Percentiles rank a stretch among this genome's conserved stretches.
phyloP scores from a whole-genome alignment of 2,888 invertebrate species.

The Prostheceraeus crozeri region DNA sequence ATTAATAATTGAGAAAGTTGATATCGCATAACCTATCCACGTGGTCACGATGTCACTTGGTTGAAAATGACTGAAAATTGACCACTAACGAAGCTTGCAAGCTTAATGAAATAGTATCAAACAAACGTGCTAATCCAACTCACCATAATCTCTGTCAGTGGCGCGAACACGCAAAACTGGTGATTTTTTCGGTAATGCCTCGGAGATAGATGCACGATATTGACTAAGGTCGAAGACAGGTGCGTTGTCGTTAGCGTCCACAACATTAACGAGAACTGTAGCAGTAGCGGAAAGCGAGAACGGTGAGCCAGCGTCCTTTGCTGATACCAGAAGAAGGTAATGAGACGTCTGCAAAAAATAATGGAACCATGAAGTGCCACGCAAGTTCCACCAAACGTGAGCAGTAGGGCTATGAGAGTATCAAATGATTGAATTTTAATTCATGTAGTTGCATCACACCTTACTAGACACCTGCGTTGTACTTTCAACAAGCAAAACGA shows the following conservation, averaged over 20 bases:
- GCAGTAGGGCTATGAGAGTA: too few species aligned
- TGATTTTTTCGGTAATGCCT: neutral
- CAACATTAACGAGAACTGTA: slow-evolving; percentile 11
- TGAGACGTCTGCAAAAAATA: slow-evolving; percentile 1
- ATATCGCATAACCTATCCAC: too few species aligned
- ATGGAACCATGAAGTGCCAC: neutral
- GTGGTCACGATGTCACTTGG: too few species aligned
- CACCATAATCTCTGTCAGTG: neutral
- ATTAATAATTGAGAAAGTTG: too few species aligned
- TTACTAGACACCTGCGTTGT: too few species aligned
- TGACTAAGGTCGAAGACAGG: slow-evolving; percentile 8
- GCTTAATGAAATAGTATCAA: too few species aligned
- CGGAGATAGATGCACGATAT: neutral
- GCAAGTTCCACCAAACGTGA: neutral
- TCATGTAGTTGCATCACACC: too few species aligned
- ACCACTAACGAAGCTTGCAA: too few species aligned
- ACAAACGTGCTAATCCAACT: neutral
- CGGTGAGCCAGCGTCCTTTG: slow-evolving; percentile 8
- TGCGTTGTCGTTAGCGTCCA: slow-evolving; percentile 11
- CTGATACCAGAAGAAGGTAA: slow-evolving; percentile 24
- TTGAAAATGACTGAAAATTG: too few species aligned
- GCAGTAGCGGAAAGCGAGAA: slow-evolving; percentile 20
- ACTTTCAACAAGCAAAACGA: too few species aligned
- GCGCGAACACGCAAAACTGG: neutral
- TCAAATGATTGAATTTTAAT: too few species aligned